These are phyloP conservation scores for Cebidichthys violaceus DNA, from an alignment of 2,113 vertebrate species.

Conservation along the genomic window DNA sequence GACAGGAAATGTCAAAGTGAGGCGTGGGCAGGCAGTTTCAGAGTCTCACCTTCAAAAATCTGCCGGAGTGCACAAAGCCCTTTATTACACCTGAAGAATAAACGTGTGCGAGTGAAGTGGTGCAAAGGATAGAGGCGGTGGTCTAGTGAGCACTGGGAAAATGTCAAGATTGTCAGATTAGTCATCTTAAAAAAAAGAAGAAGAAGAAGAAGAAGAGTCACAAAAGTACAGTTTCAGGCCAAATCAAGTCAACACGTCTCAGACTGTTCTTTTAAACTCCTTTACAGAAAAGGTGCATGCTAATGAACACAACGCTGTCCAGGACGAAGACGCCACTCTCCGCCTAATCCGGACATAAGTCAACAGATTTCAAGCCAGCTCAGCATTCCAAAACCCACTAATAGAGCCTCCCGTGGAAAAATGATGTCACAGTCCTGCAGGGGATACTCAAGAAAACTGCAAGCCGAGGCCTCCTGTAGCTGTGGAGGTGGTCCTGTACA, in stretches of 20 bases:
- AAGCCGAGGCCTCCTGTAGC: neutral
- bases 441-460: neutral
- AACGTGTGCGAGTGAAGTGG: slow-evolving; percentile 7
- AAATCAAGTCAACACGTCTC: slow-evolving; percentile 3
- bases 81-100: slow-evolving; percentile 38
- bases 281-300: neutral
- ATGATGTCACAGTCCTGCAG: neutral
- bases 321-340: neutral
- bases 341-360: neutral
- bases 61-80: neutral
- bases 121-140: slow-evolving; percentile 9
- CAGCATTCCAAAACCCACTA: neutral
- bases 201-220: neutral
- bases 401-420: neutral
- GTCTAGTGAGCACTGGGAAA: slow-evolving; percentile 12
- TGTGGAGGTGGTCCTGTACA: neutral
- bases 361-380: slow-evolving; percentile 1
- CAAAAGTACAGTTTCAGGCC: neutral
- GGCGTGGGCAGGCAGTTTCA: neutral
- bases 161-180: slow-evolving; percentile 19
- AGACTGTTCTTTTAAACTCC: neutral
- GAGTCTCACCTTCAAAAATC: slow-evolving; percentile 16
- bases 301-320: neutral
- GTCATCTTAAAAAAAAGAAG: neutral
- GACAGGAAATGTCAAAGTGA: slow-evolving; percentile 50